Percentiles rank a stretch among this genome's conserved stretches.
These are phyloP conservation scores for Julus scandinavius DNA, from an alignment of 2,888 invertebrate genomes.

Conservation along the genomic window DNA sequence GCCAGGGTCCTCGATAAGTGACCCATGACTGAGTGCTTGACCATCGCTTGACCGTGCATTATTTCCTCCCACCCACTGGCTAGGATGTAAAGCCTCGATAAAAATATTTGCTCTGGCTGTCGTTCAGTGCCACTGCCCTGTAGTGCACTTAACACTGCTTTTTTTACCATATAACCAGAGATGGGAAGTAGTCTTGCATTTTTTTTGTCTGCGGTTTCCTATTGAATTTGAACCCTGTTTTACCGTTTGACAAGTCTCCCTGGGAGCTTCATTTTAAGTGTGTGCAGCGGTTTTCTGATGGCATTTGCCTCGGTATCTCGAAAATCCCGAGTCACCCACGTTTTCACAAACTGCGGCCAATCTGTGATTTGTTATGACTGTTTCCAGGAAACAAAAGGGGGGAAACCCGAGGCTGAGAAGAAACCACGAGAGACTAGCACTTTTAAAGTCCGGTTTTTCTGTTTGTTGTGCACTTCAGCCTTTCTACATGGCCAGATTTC, in stretches of 20 bases:
- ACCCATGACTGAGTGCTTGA: conserved; percentile 26
- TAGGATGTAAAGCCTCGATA: background rate
- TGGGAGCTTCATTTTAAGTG: conserved; percentile 24
- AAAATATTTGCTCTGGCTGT: background rate
- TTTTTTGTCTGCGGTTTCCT: background rate
- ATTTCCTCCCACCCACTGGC: background rate
- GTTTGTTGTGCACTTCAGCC: conserved; percentile 2
- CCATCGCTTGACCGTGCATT: conserved; percentile 23
- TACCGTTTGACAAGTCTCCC: conserved; percentile 29
- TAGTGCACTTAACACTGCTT: conserved; percentile 21
- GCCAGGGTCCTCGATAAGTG: background rate
- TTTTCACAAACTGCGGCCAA: conserved; percentile 20
- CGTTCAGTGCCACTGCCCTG: conserved; percentile 24
- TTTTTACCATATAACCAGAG: background rate
- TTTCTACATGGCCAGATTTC: background rate
- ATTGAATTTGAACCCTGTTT: conserved; percentile 22
- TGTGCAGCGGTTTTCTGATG: conserved; percentile 3
- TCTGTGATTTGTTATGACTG: conserved; percentile 33
- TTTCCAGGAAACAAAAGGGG: conserved; percentile 10
- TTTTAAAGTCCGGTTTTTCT: conserved; percentile 1
- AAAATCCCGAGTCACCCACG: background rate
- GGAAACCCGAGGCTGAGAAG: background rate
- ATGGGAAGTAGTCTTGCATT: background rate
- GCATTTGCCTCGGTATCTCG: background rate
- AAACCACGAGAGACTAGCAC: background rate